Evolutionary conservation across 2,113 vertebrate species (phyloP).

Genomic region (Crotalus helleri): DNA sequence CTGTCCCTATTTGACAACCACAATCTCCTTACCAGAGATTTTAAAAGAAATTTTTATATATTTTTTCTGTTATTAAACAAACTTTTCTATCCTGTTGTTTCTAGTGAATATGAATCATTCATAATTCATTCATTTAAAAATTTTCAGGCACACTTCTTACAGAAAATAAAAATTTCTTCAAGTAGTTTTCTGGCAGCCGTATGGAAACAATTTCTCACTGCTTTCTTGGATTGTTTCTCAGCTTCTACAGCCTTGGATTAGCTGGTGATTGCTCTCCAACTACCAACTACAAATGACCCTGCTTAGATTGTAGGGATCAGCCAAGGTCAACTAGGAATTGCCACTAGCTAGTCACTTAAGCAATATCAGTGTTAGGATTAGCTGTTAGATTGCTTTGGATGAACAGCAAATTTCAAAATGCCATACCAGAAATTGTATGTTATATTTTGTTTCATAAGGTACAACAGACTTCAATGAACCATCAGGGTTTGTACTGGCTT

Average conservation of each 20-base stretch:
- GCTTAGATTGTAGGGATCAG: neutral
- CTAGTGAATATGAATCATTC: neutral
- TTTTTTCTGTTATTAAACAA: neutral
- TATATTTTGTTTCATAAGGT: conserved; percentile 22
- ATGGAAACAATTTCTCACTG: neutral
- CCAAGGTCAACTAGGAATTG: neutral
- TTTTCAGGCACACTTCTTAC: neutral
- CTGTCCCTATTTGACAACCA: neutral
- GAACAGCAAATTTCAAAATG: neutral
- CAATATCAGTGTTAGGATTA: neutral
- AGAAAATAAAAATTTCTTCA: neutral
- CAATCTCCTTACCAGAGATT: neutral
- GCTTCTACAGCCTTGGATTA: neutral
- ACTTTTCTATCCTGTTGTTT: neutral
- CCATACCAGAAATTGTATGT: neutral
- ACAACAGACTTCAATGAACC: conserved; percentile 61
- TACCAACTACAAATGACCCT: neutral
- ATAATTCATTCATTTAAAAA: neutral
- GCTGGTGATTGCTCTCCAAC: neutral
- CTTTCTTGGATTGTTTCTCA: neutral
- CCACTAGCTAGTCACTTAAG: neutral
- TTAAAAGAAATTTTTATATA: neutral
- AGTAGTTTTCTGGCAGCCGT: neutral
- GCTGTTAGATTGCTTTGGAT: neutral
- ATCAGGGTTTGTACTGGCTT: conserved; percentile 64